Base-by-base conservation (phyloP, 2,113 vertebrate genomes). In the Forbesichthys agassizii region DNA sequence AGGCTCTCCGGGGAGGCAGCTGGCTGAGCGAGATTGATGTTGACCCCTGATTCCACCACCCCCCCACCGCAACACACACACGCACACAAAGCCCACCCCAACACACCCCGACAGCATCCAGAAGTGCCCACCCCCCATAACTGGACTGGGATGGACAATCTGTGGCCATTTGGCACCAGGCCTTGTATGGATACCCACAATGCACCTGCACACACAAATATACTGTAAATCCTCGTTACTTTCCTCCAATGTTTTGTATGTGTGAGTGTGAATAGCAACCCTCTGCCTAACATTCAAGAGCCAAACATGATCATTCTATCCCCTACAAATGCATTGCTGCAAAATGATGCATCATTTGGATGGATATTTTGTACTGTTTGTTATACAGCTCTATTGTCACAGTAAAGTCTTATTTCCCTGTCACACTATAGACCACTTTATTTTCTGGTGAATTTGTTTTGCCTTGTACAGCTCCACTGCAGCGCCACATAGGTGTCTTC, bases 151-250 rank as follows among this genome's bases (percentile, higher is more conserved):
- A 78, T 69, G 27, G 48, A 52, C 48, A 85, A 83, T 87, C 82
- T 85, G 86, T 81, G 74, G 76, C 74, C 69, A 69, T 52, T 86
- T 88, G 85, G 84, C 84, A 71, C 33, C 7, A 13, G 11, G 73
- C 52, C 66, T 47, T 53, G 64, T 18, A 18, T 18, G 13, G n/a
- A 13, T 18, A 13, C 68, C 42, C 68, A 57, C 20, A 20, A 57
- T 27, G 8, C 10, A 10, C 16, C 55, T 27, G 51, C 16, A 42
- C 54, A 66, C 54, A 27, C 49, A 55, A 68, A 75, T 62, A 59
- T 3, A 60, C 63, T 49, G 36, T 63, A 74, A 69, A 81, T 82
- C 81, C 73, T 73, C 57, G 70, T 33, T 4, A 68, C 70, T 66
- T 78, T 71, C 63, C 57, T 70, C 70, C 36, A 5, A 42, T 42